phyloP scores from a whole-genome alignment of 2,113 vertebrate species.

The Nestor notabilis region DNA sequence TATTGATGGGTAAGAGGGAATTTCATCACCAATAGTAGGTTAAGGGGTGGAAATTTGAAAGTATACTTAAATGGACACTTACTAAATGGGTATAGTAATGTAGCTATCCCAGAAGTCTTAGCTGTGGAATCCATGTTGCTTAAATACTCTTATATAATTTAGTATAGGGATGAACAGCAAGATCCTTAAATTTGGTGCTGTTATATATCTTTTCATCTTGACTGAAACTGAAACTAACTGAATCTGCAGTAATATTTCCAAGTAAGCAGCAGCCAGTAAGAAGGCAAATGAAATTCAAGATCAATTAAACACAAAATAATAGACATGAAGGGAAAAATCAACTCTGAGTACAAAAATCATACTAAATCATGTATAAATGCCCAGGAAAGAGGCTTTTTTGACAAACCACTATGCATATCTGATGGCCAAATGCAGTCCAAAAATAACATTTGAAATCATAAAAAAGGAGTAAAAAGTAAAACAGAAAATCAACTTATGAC shows the following conservation, averaged over 20 bases:
- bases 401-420: background rate
- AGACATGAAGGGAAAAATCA: background rate
- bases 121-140: background rate
- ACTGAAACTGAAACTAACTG: background rate
- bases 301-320: background rate
- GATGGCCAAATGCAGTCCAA: background rate
- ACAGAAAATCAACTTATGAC: background rate
- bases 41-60: background rate
- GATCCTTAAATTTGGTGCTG: background rate
- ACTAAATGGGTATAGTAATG: background rate
- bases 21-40: background rate
- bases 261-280: background rate
- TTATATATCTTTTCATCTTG: background rate
- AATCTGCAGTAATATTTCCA: background rate
- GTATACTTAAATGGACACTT: background rate
- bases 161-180: background rate
- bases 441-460: background rate
- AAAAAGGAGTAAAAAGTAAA: background rate
- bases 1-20: background rate
- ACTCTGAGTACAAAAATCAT: background rate
- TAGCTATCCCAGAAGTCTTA: background rate
- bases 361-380: background rate
- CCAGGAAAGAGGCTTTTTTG: fast-evolving
- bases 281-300: background rate
- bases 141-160: background rate